Conservation (phyloP, 2,113 vertebrate genomes). For the Colossoma macropomum region DNA sequence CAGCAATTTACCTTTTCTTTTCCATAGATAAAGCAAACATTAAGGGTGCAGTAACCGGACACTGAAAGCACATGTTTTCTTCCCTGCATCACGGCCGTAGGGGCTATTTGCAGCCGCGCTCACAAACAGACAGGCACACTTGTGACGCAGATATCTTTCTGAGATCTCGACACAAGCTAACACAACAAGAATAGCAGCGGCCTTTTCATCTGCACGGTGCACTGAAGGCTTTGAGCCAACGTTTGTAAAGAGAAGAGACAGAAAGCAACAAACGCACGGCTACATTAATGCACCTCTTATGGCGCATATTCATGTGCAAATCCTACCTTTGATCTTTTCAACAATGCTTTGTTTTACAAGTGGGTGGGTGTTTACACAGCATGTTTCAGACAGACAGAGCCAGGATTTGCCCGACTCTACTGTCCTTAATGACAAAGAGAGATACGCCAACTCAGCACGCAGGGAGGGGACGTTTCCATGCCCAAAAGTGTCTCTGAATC, state of each 20-base stretch:
- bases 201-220: constrained; percentile 40
- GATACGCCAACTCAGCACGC: constrained; percentile 20
- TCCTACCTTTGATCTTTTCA: constrained; percentile 54
- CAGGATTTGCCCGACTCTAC: constrained; percentile 20
- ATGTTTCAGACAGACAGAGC: constrained; percentile 20
- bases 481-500: constrained; percentile 28
- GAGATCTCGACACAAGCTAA: constrained; percentile 41
- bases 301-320: constrained; percentile 53
- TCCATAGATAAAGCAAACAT: background rate
- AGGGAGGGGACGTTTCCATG: constrained; percentile 19
- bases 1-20: background rate
- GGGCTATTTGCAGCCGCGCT: constrained; percentile 45
- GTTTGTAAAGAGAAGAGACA: constrained; percentile 11
- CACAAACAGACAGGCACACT: constrained; percentile 41
- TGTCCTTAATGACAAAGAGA: constrained; percentile 33
- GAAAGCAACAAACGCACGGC: constrained; percentile 14
- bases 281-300: constrained; percentile 45
- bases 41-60: constrained; percentile 20
- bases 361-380: constrained; percentile 47
- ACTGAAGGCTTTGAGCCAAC: constrained; percentile 32
- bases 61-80: constrained; percentile 29
- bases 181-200: constrained; percentile 52
- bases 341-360: constrained; percentile 49
- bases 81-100: constrained; percentile 26
- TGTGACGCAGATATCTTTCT: constrained; percentile 56